These are phyloP conservation scores for Drosophila mayaguana DNA, from an alignment of 2,888 invertebrate species.

Conservation along the genomic window DNA sequence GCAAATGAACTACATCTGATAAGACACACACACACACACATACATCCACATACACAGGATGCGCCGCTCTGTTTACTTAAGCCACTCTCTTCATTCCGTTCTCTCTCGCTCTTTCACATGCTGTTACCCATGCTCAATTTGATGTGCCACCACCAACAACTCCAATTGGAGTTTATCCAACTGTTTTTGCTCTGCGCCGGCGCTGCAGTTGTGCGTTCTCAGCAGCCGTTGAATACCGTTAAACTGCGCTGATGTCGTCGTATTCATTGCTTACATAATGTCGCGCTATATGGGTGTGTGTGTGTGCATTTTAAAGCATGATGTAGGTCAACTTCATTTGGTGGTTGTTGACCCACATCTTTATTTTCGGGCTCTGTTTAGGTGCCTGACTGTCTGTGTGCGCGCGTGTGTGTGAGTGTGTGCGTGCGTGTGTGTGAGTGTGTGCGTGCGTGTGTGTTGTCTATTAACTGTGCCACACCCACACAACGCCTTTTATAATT, in stretches of 20 bases:
- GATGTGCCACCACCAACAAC: constrained; percentile 50
- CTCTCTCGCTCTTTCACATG: background rate
- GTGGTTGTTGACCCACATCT: constrained; percentile 78
- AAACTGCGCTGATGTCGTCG: constrained; percentile 50
- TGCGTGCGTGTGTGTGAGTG: constrained; percentile 19
- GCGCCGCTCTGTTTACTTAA: constrained; percentile 58
- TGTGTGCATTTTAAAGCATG: constrained; percentile 68
- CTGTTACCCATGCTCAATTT: constrained; percentile 26
- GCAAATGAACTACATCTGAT: constrained; percentile 43
- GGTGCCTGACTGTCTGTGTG: constrained; percentile 26
- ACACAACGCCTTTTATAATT: constrained; percentile 36
- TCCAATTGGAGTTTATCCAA: constrained; percentile 68
- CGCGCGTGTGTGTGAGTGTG: constrained; percentile 26
- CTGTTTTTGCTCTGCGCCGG: constrained; percentile 60
- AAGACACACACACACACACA: constrained; percentile 28
- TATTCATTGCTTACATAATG: constrained; percentile 66
- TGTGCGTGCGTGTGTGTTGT: constrained; percentile 27
- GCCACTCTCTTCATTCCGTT: constrained; percentile 13
- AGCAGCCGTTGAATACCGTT: constrained; percentile 61
- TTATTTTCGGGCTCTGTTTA: constrained; percentile 53
- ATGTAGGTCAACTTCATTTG: constrained; percentile 77
- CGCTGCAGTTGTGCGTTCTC: constrained; percentile 55
- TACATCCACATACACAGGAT: constrained; percentile 29
- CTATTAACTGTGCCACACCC: constrained; percentile 47
- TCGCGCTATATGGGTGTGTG: constrained; percentile 15